phyloP scores from a whole-genome alignment of 2,888 invertebrate species.

The Tetramorium bicarinatum region DNA sequence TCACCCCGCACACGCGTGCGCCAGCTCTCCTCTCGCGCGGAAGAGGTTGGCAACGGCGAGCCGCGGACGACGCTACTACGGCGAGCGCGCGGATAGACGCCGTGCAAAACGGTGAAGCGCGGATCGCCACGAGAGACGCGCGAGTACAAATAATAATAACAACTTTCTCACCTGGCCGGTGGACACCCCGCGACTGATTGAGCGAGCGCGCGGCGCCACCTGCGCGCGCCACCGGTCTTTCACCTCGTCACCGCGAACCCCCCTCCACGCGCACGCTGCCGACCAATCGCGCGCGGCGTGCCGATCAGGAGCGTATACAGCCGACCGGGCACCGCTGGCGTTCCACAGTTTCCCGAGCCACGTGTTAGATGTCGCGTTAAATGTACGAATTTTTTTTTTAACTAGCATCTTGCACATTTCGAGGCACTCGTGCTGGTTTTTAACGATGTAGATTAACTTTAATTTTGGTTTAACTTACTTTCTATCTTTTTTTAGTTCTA shows the following conservation, averaged over 20 bases:
- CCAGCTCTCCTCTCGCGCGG: background rate
- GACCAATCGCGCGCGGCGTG: background rate
- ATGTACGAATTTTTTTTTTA: background rate
- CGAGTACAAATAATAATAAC: constrained; percentile 8
- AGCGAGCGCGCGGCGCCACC: constrained; percentile 74
- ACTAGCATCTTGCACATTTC: background rate
- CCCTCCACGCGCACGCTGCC: no score
- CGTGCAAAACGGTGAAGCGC: constrained; percentile 64
- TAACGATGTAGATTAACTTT: no score
- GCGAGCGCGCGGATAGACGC: background rate
- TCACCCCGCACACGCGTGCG: constrained; percentile 68
- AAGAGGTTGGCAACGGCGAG: background rate
- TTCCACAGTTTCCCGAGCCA: background rate
- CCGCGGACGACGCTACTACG: background rate
- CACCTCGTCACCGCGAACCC: constrained; percentile 59
- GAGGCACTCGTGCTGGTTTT: no score
- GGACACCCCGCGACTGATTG: constrained; percentile 71
- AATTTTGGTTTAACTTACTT: no score
- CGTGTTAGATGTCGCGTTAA: background rate
- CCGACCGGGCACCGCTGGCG: no score
- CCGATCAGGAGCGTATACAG: background rate
- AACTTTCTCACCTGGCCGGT: constrained; percentile 72
- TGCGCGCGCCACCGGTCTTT: constrained; percentile 72
- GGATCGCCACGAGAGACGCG: constrained; percentile 64
- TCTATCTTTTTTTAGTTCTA: no score